Evolutionary conservation across 2,113 vertebrate species (phyloP).

Genomic region (Perca flavescens): DNA sequence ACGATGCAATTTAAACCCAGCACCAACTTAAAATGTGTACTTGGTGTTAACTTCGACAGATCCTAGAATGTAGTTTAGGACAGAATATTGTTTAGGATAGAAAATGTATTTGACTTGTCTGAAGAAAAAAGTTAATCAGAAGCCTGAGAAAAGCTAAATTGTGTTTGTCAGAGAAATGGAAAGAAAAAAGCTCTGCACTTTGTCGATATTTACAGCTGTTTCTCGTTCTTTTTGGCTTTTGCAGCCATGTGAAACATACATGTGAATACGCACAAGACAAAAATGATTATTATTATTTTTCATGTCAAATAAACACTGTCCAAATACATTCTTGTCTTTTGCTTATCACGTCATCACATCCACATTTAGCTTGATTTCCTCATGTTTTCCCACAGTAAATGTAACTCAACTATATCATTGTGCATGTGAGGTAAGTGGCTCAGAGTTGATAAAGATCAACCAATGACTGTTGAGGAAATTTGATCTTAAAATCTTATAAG

Average conservation of each 20-base stretch:
- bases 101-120: neutral
- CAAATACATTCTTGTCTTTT: neutral
- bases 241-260: neutral
- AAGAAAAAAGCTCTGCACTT: neutral
- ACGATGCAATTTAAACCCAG: neutral
- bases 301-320: slow-evolving; percentile 50
- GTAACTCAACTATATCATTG: neutral
- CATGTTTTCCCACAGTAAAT: neutral
- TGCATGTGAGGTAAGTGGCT: neutral
- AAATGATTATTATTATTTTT: neutral
- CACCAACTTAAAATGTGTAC: neutral
- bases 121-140: rapidly evolving
- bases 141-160: too few relatives aligned
- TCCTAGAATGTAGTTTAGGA: neutral
- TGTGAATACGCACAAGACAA: neutral
- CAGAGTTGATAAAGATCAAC: neutral
- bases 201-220: neutral
- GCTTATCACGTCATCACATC: neutral
- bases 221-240: neutral
- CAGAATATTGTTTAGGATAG: neutral
- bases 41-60: neutral
- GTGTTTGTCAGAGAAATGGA: neutral
- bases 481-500: too few relatives aligned
- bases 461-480: too few relatives aligned
- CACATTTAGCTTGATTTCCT: neutral